Conservation (phyloP, 2,113 vertebrate genomes). For the Diphyllodes magnificus region DNA sequence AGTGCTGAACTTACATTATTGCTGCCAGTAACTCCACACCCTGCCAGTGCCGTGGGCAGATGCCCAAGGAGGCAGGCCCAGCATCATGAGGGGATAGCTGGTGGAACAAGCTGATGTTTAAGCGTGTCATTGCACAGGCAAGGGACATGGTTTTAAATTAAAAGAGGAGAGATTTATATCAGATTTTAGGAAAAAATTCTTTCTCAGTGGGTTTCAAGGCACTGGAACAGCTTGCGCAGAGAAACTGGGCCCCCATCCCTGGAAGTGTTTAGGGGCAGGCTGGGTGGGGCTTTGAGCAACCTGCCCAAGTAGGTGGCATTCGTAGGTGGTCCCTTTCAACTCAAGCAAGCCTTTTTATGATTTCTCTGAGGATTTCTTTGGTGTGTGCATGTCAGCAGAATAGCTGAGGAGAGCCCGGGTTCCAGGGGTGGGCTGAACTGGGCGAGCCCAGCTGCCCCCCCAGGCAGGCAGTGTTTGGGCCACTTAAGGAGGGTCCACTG, state of each 20-base stretch:
- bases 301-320: not conserved
- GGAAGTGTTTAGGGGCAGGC: not conserved
- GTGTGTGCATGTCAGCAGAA: not conserved
- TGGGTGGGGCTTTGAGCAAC: not conserved
- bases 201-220: not conserved
- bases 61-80: not conserved
- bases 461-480: not conserved
- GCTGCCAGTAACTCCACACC: not conserved
- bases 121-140: not conserved
- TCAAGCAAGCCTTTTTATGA: not conserved
- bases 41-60: not conserved
- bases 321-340: not conserved
- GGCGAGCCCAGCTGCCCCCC: not conserved
- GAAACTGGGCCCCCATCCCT: not conserved
- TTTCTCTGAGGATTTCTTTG: not conserved
- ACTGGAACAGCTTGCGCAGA: not conserved
- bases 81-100: rapidly evolving
- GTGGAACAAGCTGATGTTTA: not conserved
- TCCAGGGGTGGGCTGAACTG: not conserved
- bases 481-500: not conserved
- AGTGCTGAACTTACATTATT: not conserved
- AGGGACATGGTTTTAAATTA: not conserved
- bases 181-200: not conserved
- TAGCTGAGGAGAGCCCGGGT: not conserved
- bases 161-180: not conserved